These are phyloP conservation scores for Alviniconcha marisindica DNA, from an alignment of 1,140 invertebrate genomes.

Conservation along the genomic window DNA sequence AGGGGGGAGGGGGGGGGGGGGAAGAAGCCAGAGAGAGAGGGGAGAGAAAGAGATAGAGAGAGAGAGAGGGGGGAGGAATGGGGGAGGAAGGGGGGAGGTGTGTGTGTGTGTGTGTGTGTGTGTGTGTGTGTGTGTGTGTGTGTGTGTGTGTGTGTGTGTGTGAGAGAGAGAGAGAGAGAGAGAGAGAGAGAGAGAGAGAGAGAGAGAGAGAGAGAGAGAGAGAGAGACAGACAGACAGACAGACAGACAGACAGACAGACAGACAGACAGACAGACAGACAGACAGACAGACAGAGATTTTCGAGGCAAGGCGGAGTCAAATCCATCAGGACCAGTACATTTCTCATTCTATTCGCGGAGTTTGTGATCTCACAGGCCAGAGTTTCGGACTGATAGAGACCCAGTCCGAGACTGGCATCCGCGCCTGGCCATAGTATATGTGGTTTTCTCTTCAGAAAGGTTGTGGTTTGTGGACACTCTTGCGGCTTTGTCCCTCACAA, in stretches of 20 bases:
- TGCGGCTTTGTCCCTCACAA: no score
- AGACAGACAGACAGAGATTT: not conserved
- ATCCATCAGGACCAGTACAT: no score
- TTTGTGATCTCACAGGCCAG: no score
- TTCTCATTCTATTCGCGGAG: no score
- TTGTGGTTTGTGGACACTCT: no score
- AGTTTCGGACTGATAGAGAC: no score
- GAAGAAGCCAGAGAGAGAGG: not conserved
- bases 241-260: not conserved
- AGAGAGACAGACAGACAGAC: not conserved
- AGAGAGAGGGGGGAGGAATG: not conserved
- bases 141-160: not conserved
- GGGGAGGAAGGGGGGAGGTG: not conserved
- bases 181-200: not conserved
- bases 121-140: not conserved
- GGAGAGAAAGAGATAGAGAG: not conserved
- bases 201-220: not conserved
- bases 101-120: not conserved
- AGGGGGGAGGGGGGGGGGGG: not conserved
- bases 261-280: not conserved
- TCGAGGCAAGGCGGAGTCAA: no score
- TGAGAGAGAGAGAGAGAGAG: constrained; percentile 19
- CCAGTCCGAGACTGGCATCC: no score
- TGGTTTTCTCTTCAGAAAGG: no score
- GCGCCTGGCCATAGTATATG: no score